These are phyloP conservation scores for Heliconius congener DNA, from an alignment of 1,140 invertebrate genomes.

Conservation along the genomic window DNA sequence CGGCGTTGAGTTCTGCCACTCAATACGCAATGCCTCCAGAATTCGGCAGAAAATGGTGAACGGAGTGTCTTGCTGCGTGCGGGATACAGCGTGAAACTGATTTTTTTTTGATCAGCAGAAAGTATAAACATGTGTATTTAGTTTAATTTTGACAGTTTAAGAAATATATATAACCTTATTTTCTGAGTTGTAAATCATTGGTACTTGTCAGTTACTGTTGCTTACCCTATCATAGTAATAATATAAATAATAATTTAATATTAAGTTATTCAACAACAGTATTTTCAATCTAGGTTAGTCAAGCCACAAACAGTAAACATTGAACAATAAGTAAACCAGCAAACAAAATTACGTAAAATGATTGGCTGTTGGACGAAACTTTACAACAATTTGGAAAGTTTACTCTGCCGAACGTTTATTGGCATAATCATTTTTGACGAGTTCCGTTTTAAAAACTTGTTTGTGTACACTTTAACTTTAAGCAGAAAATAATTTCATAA, in stretches of 20 bases:
- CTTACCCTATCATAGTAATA: not conserved
- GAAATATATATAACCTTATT: no score
- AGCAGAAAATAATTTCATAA: not conserved
- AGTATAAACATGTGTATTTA: no score
- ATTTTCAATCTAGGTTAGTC: slow-evolving; percentile 13
- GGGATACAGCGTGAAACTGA: no score
- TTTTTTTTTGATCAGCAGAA: no score
- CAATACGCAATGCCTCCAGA: no score
- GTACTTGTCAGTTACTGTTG: no score
- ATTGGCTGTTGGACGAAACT: slow-evolving; percentile 28
- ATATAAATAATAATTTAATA: not conserved
- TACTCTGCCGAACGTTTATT: slow-evolving; percentile 25
- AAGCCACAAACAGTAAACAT: slow-evolving; percentile 24
- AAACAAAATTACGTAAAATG: slow-evolving; percentile 31
- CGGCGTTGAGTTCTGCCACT: no score
- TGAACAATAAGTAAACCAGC: slow-evolving; percentile 28
- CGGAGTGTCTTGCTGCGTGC: no score
- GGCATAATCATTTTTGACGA: slow-evolving; percentile 24
- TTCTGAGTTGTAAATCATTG: no score
- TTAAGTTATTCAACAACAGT: slow-evolving; percentile 1
- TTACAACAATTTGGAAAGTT: slow-evolving; percentile 29
- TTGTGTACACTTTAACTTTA: slow-evolving; percentile 15
- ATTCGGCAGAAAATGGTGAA: no score
- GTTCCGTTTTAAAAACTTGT: slow-evolving; percentile 19
- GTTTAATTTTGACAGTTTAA: no score